Evolutionary conservation across 2,797 vertebrate species (phyloP).

Genomic region (Galagoides demidoff): DNA sequence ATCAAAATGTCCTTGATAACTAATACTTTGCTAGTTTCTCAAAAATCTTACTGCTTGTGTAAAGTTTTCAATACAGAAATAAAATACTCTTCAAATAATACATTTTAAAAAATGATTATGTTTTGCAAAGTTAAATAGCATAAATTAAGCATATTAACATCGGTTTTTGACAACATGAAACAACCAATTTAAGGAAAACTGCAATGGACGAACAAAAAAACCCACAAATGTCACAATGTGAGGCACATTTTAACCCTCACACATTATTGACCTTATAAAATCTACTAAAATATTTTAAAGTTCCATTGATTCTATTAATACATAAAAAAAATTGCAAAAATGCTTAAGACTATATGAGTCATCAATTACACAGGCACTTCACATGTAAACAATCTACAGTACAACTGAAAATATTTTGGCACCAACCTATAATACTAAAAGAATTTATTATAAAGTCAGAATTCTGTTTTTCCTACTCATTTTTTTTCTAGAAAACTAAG

Average conservation of each 20-base stretch:
- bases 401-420: constrained; percentile 90
- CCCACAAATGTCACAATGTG: constrained; percentile 85
- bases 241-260: constrained; percentile 87
- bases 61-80: constrained; percentile 82
- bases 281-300: constrained; percentile 88
- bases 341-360: constrained; percentile 88
- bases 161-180: constrained; percentile 84
- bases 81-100: constrained; percentile 82
- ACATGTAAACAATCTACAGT: constrained; percentile 92
- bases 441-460: constrained; percentile 77
- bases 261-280: constrained; percentile 85
- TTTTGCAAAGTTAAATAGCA: constrained; percentile 90
- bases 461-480: constrained; percentile 75
- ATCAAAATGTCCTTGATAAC: constrained; percentile 84
- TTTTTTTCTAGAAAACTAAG: constrained; percentile 83
- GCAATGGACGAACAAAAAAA: constrained; percentile 85
- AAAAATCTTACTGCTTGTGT: constrained; percentile 74
- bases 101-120: constrained; percentile 84
- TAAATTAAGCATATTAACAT: constrained; percentile 90
- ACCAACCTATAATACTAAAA: constrained; percentile 88
- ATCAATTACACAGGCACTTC: constrained; percentile 92
- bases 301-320: constrained; percentile 84
- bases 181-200: constrained; percentile 84
- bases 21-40: constrained; percentile 80
- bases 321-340: constrained; percentile 88